A percentile compares a stretch with the other conserved stretches of the same genome.
These are phyloP conservation scores for Cuculus canorus DNA, from an alignment of 2,797 vertebrate genomes.

Conservation along the genomic window DNA sequence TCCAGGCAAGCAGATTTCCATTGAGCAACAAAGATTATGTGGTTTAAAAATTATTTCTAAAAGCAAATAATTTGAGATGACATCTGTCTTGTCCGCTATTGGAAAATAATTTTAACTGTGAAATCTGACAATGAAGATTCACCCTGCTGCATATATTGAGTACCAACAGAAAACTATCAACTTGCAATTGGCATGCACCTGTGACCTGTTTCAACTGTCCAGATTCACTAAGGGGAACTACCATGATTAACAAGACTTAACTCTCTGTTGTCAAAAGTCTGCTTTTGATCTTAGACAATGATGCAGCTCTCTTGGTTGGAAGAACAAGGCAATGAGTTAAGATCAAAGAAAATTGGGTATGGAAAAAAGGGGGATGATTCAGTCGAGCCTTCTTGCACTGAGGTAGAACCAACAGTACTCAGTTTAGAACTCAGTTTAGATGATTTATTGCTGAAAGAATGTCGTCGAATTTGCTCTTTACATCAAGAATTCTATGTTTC, in stretches of 20 bases:
- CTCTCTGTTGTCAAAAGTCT: not conserved
- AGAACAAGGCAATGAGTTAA: not conserved
- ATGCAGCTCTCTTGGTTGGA: not conserved
- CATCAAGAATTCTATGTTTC: not conserved
- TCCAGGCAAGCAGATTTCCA: not conserved
- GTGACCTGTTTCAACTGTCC: not conserved
- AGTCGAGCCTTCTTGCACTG: not conserved
- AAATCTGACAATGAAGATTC: not conserved
- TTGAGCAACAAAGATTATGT: not conserved
- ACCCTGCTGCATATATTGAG: not conserved
- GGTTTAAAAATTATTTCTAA: not conserved
- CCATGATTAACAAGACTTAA: not conserved
- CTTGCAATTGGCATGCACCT: not conserved
- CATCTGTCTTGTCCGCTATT: not conserved
- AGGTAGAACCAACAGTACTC: not conserved
- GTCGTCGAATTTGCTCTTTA: not conserved
- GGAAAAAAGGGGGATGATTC: not conserved
- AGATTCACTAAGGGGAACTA: not conserved
- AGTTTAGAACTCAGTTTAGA: too few species aligned
- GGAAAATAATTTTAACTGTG: not conserved
- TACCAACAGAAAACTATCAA: not conserved
- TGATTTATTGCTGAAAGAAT: not conserved
- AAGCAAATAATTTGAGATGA: not conserved
- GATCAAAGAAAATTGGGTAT: not conserved
- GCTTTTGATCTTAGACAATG: not conserved